Conservation (phyloP, 2,888 invertebrate genomes). For the Eledona agricola region DNA sequence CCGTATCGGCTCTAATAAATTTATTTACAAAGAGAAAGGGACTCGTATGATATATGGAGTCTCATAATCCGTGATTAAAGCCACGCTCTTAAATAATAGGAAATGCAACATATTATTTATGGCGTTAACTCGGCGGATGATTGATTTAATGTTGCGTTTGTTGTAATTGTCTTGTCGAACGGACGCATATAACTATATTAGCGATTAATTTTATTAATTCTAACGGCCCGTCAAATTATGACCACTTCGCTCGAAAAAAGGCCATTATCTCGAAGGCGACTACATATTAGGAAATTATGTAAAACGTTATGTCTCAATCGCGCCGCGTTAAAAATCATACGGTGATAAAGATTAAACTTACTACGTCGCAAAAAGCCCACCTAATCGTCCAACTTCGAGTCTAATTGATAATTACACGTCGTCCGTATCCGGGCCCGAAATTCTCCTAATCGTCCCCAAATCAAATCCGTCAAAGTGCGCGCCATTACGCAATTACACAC, state of each 20-base stretch:
- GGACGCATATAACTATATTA: constrained; percentile 29
- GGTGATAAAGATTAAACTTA: constrained; percentile 9
- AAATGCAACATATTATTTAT: constrained; percentile 37
- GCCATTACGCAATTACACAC: constrained; percentile 30
- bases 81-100: constrained; percentile 38
- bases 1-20: constrained; percentile 42
- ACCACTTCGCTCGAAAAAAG: constrained; percentile 16
- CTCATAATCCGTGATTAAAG: constrained; percentile 52
- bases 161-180: constrained; percentile 36
- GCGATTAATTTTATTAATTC: constrained; percentile 30
- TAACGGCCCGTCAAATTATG: constrained; percentile 25
- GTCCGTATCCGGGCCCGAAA: constrained; percentile 6
- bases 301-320: constrained; percentile 26
- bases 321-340: constrained; percentile 5
- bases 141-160: constrained; percentile 36
- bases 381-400: constrained; percentile 5
- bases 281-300: constrained; percentile 21
- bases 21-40: constrained; percentile 52
- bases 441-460: constrained; percentile 20
- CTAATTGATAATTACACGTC: constrained; percentile 30
- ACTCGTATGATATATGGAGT: constrained; percentile 52
- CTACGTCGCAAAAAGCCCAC: not conserved
- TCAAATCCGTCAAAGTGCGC: constrained; percentile 18
- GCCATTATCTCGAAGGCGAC: constrained; percentile 18
- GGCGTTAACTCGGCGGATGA: constrained; percentile 27